Evolutionary conservation across 2,888 invertebrate species (phyloP).

Genomic region (Eupithecia subumbrata): DNA sequence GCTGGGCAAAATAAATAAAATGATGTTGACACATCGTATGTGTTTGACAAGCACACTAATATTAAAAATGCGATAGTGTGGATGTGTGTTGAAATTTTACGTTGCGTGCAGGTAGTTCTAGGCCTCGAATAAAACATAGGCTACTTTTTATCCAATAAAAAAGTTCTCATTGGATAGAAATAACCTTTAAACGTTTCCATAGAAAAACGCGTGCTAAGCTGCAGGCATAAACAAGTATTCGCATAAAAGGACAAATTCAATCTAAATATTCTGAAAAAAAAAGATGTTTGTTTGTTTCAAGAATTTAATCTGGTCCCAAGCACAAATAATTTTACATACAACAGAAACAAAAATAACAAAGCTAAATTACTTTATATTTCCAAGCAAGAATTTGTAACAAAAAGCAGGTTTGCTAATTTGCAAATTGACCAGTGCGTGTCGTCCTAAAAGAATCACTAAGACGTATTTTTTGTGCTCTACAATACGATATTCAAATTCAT

Average conservation of each 20-base stretch:
- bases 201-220: no score
- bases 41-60: background rate
- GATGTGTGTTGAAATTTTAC: no score
- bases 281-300: constrained; percentile 7
- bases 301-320: constrained; percentile 9
- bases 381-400: constrained; percentile 48
- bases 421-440: constrained; percentile 58
- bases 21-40: background rate
- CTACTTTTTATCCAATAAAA: no score
- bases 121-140: no score
- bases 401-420: constrained; percentile 58
- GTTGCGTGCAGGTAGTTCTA: no score
- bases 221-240: no score
- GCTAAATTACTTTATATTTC: constrained; percentile 59
- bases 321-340: background rate
- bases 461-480: constrained; percentile 41
- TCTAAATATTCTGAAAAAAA: background rate
- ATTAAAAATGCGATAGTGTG: no score
- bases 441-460: constrained; percentile 50
- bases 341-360: constrained; percentile 35
- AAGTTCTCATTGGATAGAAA: no score
- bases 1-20: background rate
- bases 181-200: no score
- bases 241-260: background rate
- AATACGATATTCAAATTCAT: constrained; percentile 72